These are phyloP conservation scores for Xiphophorus maculatus DNA, from an alignment of 2,113 vertebrate genomes.

Conservation along the genomic window DNA sequence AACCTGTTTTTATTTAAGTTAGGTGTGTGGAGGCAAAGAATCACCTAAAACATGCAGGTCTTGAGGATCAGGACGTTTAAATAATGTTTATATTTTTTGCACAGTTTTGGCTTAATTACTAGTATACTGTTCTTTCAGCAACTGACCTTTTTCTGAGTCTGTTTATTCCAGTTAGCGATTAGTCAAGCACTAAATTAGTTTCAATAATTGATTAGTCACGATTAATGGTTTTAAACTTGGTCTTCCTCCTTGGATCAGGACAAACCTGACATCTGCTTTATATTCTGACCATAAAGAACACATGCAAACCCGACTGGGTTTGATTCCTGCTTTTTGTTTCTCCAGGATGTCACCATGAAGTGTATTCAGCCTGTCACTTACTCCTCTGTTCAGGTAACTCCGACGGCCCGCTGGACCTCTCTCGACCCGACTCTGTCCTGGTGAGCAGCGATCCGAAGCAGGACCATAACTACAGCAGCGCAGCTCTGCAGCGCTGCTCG, in stretches of 20 bases:
- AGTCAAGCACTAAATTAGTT: too few relatives aligned
- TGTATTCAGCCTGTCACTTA: background rate
- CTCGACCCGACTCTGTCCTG: constrained; percentile 78
- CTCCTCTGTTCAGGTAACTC: constrained; percentile 71
- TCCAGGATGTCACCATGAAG: background rate
- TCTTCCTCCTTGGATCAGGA: background rate
- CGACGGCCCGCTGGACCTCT: constrained; percentile 82
- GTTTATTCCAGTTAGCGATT: too few relatives aligned
- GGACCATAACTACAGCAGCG: constrained; percentile 98
- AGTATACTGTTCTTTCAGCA: too few relatives aligned
- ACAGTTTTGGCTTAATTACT: too few relatives aligned
- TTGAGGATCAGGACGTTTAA: too few relatives aligned
- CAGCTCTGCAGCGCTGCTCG: constrained; percentile 86
- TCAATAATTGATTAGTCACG: too few relatives aligned
- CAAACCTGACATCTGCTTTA: constrained; percentile 49
- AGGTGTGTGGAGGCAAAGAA: too few relatives aligned
- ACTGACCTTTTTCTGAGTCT: too few relatives aligned
- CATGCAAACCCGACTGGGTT: background rate
- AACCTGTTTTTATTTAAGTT: too few relatives aligned
- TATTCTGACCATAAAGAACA: constrained; percentile 26
- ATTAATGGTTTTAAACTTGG: too few relatives aligned
- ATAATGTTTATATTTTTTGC: too few relatives aligned
- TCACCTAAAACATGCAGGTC: too few relatives aligned
- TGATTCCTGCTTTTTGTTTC: constrained; percentile 12
- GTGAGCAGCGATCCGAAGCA: constrained; percentile 91